Evolutionary conservation across 1,140 invertebrate species (phyloP).

Genomic region (Meteorus sp.): DNA sequence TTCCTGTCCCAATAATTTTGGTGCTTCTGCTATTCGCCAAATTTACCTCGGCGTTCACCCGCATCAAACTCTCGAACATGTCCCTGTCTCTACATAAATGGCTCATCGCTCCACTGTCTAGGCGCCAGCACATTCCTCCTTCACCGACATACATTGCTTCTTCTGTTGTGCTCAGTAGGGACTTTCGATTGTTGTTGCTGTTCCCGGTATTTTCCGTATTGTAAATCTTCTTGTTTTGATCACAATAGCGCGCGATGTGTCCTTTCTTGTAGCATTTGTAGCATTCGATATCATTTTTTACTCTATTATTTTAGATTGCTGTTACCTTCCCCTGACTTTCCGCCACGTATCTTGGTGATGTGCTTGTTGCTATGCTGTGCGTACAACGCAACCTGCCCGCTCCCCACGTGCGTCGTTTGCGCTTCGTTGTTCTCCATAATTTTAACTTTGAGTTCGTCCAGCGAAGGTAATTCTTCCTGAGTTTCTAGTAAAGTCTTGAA

Average conservation of each 20-base stretch:
- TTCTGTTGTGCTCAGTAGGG: not conserved
- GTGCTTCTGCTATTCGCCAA: slow-evolving; percentile 2
- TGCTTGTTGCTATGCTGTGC: not conserved
- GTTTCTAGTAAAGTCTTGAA: slow-evolving; percentile 36
- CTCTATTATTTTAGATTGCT: not conserved
- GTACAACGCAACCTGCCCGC: not conserved
- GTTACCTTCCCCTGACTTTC: slow-evolving; percentile 9
- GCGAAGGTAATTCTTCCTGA: slow-evolving; percentile 32
- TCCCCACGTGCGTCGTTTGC: not conserved
- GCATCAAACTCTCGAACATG: not conserved
- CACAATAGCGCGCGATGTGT: slow-evolving; percentile 12
- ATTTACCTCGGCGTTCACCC: not conserved
- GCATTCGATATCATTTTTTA: slow-evolving; percentile 2
- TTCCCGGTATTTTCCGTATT: not conserved
- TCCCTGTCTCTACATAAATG: slow-evolving; percentile 10
- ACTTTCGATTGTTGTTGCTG: not conserved
- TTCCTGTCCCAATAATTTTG: slow-evolving; percentile 8
- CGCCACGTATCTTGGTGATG: not conserved
- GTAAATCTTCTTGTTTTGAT: not conserved
- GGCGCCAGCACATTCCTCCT: slow-evolving; percentile 1
- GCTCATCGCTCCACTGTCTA: slow-evolving; percentile 15
- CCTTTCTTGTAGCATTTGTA: slow-evolving; percentile 15
- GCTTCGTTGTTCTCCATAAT: slow-evolving; percentile 33
- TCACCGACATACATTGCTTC: slow-evolving; percentile 1
- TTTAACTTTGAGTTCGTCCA: slow-evolving; percentile 33